phyloP scores from a whole-genome alignment of 2,113 vertebrate species.

The Mustelus asterias region DNA sequence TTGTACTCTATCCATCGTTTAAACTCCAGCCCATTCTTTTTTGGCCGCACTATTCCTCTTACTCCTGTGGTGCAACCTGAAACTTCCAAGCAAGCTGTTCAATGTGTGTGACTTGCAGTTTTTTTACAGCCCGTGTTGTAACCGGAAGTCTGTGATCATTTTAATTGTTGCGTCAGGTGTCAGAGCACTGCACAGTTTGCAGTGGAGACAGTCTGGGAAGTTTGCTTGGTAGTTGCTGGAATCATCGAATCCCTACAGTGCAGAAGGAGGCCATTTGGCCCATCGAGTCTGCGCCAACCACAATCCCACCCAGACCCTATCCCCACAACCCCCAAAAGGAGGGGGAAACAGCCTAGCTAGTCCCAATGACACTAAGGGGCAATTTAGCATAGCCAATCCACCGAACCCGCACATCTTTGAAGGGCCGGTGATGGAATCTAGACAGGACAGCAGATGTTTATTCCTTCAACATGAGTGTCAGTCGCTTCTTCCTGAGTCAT shows the following conservation, averaged over 20 bases:
- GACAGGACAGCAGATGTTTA: background rate
- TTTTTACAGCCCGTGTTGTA: background rate
- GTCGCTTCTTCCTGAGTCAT: background rate
- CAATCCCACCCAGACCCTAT: no score
- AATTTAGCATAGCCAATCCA: no score
- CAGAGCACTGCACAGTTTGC: no score
- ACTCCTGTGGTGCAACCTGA: background rate
- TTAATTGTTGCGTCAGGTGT: background rate
- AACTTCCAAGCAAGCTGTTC: background rate
- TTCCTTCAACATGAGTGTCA: background rate
- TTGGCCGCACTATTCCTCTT: no score
- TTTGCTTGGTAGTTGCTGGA: background rate
- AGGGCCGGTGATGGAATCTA: background rate
- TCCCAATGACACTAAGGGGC: no score
- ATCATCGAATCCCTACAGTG: no score
- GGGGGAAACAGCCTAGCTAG: no score
- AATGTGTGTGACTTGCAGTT: background rate
- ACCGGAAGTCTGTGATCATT: background rate
- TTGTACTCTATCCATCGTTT: background rate
- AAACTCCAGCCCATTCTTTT: no score
- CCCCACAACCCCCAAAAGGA: no score
- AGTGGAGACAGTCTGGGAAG: background rate
- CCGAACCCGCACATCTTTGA: no score
- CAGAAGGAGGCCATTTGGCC: no score
- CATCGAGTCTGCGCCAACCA: no score